Base-by-base conservation (phyloP, 1,140 invertebrate species). In the Phortica variegata region DNA sequence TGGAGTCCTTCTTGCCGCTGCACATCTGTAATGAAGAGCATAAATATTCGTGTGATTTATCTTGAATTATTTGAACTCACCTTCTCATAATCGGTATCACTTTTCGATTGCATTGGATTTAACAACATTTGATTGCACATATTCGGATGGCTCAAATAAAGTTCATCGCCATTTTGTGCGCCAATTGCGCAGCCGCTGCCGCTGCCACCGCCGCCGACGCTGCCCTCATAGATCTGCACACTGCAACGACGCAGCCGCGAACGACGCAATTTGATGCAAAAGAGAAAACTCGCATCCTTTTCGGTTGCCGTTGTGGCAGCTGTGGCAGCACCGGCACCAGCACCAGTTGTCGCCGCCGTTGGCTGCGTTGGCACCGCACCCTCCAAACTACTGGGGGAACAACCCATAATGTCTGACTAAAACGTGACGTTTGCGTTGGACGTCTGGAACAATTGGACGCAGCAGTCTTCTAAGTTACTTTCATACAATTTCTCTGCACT, bases 1-100 rank as follows among this genome's bases (percentile, higher is more conserved):
- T 75, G 41, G 72, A 75, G 52, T 75, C 72, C 60, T 75, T 75
- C 46, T 75, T 75, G 42, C 71, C 71, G 32, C 63, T 71, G 54
- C 71, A 69, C 31, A 73, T 62, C 71, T 73, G 58, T 26, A 33
- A 49, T 29, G 36, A 34, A 6, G 33, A 15, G 33, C 16, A 10
- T 10, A 34, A 34, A 34, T 6, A 15, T 7, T 10, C 16, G 12
- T 7, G 13, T 6, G 33, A 4, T 34, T 34, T 7, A 17, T 38
- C 12, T 42, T 23, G 17, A 20, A 3, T 42, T 42, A 9, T 5
- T 20, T 23, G 12, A 13, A 56, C 58, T 61, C 53, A 74, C 72
- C 65, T 74, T 74, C 45, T 74, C 72, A 58, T 72, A 74, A 54
- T 74, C 72, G n/a, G 68, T 54, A 54, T 74, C 72, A 51, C 55